These are phyloP conservation scores for Drosophila triauraria DNA, from an alignment of 1,140 invertebrate species.

Conservation along the genomic window DNA sequence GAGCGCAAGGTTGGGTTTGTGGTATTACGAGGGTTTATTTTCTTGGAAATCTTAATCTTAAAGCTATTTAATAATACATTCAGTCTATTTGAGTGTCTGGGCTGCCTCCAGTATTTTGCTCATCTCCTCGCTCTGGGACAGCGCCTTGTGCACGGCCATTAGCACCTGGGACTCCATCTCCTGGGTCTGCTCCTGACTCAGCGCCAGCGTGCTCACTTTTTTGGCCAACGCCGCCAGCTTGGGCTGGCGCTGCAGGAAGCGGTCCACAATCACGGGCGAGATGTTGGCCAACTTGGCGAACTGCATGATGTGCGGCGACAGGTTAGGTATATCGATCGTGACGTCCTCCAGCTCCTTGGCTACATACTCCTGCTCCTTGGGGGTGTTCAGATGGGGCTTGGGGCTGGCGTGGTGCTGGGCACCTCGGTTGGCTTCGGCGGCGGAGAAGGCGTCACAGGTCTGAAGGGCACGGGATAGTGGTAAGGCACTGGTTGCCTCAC, in stretches of 20 bases:
- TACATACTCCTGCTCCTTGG: constrained; percentile 21
- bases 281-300: constrained; percentile 69
- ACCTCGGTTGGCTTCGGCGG: constrained; percentile 1
- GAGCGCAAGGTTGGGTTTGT: not conserved
- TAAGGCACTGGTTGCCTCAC: constrained; percentile 68
- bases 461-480: constrained; percentile 73
- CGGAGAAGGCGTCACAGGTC: constrained; percentile 19
- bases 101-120: constrained; percentile 41
- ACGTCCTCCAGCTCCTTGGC: constrained; percentile 26
- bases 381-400: constrained; percentile 58
- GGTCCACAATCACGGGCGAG: constrained; percentile 55
- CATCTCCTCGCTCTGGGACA: constrained; percentile 68
- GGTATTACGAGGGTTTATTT: constrained; percentile 38
- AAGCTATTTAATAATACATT: constrained; percentile 5
- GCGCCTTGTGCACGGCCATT: constrained; percentile 62
- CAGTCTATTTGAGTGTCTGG: constrained; percentile 61
- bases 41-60: constrained; percentile 25
- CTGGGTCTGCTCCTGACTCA: constrained; percentile 58
- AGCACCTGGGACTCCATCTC: constrained; percentile 67
- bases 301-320: constrained; percentile 67
- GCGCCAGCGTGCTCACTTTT: constrained; percentile 62
- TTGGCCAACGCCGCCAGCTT: constrained; percentile 76
- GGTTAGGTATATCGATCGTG: not conserved
- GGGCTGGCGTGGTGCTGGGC: constrained; percentile 19
- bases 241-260: constrained; percentile 68